Conservation (phyloP, 2,888 invertebrate genomes). For the Yponomeuta evonymella region DNA sequence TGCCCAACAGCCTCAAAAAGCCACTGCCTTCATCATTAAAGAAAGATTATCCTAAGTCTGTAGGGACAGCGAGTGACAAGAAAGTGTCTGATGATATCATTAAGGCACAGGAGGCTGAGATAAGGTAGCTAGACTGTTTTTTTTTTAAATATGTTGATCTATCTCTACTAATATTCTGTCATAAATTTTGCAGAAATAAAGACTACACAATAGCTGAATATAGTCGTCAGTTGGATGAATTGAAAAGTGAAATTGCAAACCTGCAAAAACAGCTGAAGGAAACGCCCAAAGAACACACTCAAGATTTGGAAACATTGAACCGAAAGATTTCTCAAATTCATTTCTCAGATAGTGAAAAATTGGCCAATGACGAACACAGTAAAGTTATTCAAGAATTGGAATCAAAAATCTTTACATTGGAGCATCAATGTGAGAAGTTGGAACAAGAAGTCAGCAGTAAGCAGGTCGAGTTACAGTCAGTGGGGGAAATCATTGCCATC, state of each 20-base stretch:
- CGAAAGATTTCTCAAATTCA: conserved; percentile 34
- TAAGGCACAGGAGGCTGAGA: conserved; percentile 65
- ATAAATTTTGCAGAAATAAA: conserved; percentile 51
- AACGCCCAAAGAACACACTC: conserved; percentile 25
- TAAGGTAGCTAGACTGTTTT: conserved; percentile 40
- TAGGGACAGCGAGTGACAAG: background rate
- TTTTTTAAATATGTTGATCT: background rate
- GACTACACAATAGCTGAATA: conserved; percentile 62
- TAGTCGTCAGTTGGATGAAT: conserved; percentile 62
- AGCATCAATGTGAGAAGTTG: conserved; percentile 52
- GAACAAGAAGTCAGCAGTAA: conserved; percentile 59
- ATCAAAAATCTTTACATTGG: conserved; percentile 42
- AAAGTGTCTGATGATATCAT: conserved; percentile 44
- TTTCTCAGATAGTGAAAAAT: background rate
- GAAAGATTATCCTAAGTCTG: background rate
- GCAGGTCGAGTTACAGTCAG: conserved; percentile 57
- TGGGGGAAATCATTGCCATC: conserved; percentile 63
- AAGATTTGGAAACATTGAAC: conserved; percentile 34
- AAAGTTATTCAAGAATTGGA: conserved; percentile 37
- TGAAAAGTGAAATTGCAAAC: conserved; percentile 50
- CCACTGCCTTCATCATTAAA: conserved; percentile 18
- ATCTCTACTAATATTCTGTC: background rate
- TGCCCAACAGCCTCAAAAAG: conserved; percentile 41
- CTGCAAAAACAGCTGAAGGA: conserved; percentile 41
- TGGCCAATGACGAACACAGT: conserved; percentile 17